Percentiles rank a stretch among this genome's conserved stretches.
Evolutionary conservation across 1,140 invertebrate genomes (phyloP).

Genomic region (Dryas iulia): DNA sequence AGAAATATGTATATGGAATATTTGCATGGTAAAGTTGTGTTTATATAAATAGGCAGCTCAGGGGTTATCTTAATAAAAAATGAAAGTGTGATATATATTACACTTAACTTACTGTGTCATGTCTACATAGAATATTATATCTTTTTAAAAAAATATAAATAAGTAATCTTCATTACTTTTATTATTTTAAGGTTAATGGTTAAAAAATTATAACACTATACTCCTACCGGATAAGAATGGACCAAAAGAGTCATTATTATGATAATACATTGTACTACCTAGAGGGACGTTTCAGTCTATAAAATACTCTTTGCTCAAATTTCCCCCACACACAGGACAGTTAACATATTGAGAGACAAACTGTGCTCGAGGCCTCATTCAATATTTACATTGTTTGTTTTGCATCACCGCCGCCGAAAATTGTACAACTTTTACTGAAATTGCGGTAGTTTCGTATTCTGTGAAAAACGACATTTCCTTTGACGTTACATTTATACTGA

Average conservation of each 20-base stretch:
- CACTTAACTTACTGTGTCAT: too few species aligned
- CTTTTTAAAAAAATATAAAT: too few species aligned
- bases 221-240: slow-evolving; percentile 34
- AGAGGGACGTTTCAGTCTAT: slow-evolving; percentile 44
- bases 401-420: slow-evolving; percentile 11
- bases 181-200: background rate
- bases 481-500: background rate
- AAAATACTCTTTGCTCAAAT: slow-evolving; percentile 44
- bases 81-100: too few species aligned
- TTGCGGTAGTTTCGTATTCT: slow-evolving; percentile 13
- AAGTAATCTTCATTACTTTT: background rate
- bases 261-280: slow-evolving; percentile 58
- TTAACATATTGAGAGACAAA: slow-evolving; percentile 62
- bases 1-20: too few species aligned
- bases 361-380: slow-evolving; percentile 50
- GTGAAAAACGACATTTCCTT: background rate
- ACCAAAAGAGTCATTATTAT: slow-evolving; percentile 63
- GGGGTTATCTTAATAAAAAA: too few species aligned
- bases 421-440: slow-evolving; percentile 18
- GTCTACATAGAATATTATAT: too few species aligned
- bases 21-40: too few species aligned
- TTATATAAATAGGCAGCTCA: too few species aligned
- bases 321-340: slow-evolving; percentile 45
- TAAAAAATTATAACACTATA: slow-evolving; percentile 6
- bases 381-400: slow-evolving; percentile 58